Conservation (phyloP, 2,888 invertebrate species). For the Lamproptera curius region DNA sequence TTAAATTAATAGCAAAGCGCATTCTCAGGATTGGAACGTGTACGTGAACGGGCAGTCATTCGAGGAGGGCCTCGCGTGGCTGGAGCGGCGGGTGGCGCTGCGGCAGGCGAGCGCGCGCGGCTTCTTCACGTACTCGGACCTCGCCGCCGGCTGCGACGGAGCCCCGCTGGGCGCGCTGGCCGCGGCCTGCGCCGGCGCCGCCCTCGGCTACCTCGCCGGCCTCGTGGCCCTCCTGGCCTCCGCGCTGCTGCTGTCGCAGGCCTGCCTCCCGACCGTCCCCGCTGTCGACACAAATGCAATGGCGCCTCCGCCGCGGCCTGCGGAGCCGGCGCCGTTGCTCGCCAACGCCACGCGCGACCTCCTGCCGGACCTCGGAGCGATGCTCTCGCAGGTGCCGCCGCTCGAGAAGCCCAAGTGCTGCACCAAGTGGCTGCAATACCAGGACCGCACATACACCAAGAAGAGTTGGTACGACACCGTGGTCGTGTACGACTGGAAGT, state of each 20-base stretch:
- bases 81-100: constrained; percentile 86
- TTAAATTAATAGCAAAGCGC: no score
- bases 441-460: constrained; percentile 28
- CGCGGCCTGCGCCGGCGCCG: constrained; percentile 28
- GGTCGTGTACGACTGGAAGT: constrained; percentile 39
- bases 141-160: constrained; percentile 75
- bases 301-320: constrained; percentile 20
- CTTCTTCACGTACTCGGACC: constrained; percentile 90
- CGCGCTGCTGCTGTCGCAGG: constrained; percentile 34
- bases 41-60: constrained; percentile 88
- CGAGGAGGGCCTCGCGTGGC: constrained; percentile 81
- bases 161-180: constrained; percentile 50
- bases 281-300: constrained; percentile 28
- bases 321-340: constrained; percentile 21
- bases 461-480: constrained; percentile 38
- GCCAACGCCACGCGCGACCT: constrained; percentile 30
- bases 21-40: constrained; percentile 90
- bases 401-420: constrained; percentile 44
- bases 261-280: constrained; percentile 29
- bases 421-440: constrained; percentile 45
- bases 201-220: constrained; percentile 35
- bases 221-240: constrained; percentile 38
- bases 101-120: constrained; percentile 85
- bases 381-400: constrained; percentile 26
- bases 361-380: constrained; percentile 28